These are phyloP conservation scores for Thymelicus sylvestris DNA, from an alignment of 2,888 invertebrate species.

Conservation along the genomic window DNA sequence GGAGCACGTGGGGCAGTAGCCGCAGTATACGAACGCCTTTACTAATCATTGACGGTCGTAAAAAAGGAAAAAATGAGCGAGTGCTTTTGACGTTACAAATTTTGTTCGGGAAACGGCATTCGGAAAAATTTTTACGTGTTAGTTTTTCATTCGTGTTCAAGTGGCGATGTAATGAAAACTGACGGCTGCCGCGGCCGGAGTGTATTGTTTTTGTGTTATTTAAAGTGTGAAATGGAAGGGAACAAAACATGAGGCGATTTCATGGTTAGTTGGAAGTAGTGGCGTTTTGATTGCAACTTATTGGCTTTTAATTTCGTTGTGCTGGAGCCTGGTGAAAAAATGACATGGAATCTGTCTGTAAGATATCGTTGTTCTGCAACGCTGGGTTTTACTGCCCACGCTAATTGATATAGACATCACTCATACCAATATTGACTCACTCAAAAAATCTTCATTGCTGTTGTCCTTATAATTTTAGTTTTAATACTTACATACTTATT, in stretches of 20 bases:
- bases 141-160: slow-evolving; percentile 54
- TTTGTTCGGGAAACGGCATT: slow-evolving; percentile 56
- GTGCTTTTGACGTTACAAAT: slow-evolving; percentile 65
- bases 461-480: background rate
- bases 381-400: slow-evolving; percentile 20
- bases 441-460: background rate
- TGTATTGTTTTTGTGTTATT: slow-evolving; percentile 55
- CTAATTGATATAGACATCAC: slow-evolving; percentile 19
- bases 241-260: slow-evolving; percentile 77
- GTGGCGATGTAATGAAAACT: slow-evolving; percentile 67
- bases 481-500: background rate
- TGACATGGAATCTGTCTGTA: slow-evolving; percentile 16
- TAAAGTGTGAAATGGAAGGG: slow-evolving; percentile 71
- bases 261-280: slow-evolving; percentile 75
- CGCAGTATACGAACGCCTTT: slow-evolving; percentile 76
- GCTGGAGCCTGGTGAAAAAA: slow-evolving; percentile 26
- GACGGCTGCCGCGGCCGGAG: slow-evolving; percentile 63
- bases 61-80: slow-evolving; percentile 64
- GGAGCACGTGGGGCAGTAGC: slow-evolving; percentile 81
- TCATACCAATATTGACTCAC: background rate
- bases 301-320: slow-evolving; percentile 37
- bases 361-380: slow-evolving; percentile 22
- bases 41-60: slow-evolving; percentile 77
- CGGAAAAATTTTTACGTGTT: slow-evolving; percentile 39
- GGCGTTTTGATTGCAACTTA: slow-evolving; percentile 39